Evolutionary conservation across 2,888 invertebrate genomes (phyloP).

Genomic region (Heliconius aoede): DNA sequence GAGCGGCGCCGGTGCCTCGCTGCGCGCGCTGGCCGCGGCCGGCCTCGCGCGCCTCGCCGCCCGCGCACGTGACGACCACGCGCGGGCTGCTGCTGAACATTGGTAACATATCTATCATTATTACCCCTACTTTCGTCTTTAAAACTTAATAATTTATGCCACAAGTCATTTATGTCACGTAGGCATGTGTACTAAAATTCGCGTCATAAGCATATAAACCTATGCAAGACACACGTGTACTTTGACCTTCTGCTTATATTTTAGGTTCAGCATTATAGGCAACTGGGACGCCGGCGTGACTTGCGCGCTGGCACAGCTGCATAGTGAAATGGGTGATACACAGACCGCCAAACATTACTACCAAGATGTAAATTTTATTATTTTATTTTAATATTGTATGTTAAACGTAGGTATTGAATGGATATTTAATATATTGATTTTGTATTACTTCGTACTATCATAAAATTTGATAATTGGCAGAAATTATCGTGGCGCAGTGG

Average conservation of each 20-base stretch:
- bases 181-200: too few relatives aligned
- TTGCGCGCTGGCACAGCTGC: constrained; percentile 94
- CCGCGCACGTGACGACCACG: constrained; percentile 42
- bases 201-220: not conserved
- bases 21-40: constrained; percentile 71
- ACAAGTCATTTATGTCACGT: too few relatives aligned
- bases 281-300: constrained; percentile 92
- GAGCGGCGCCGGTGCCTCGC: constrained; percentile 65
- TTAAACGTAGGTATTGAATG: too few relatives aligned
- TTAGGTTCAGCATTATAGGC: constrained; percentile 85
- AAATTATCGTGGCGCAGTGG: too few relatives aligned
- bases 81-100: constrained; percentile 68
- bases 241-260: not conserved
- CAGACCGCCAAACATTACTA: constrained; percentile 78
- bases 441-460: not conserved
- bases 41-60: constrained; percentile 66
- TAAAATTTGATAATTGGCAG: not conserved
- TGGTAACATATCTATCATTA: constrained; percentile 57
- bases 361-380: constrained; percentile 66
- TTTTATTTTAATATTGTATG: not conserved
- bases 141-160: too few relatives aligned
- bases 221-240: not conserved
- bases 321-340: constrained; percentile 94
- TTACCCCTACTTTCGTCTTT: not conserved
- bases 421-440: not conserved